Conservation (phyloP, 2,113 vertebrate species). For the Malaclemys terrapin region DNA sequence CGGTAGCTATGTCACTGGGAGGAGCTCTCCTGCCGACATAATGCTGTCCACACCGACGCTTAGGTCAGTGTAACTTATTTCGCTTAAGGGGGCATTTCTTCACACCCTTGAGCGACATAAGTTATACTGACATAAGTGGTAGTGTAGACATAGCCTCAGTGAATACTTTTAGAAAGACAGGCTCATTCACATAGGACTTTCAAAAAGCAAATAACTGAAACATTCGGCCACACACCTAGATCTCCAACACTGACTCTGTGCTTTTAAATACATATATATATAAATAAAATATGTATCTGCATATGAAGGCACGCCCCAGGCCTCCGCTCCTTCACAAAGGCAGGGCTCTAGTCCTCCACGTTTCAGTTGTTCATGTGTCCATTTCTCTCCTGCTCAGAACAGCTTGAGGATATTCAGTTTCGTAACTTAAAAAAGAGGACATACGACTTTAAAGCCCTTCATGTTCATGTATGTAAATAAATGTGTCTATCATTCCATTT, state of each 20-base stretch:
- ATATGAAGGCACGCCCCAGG: background rate
- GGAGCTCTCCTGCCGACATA: no score
- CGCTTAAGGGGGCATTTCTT: no score
- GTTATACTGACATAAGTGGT: no score
- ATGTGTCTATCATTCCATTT: background rate
- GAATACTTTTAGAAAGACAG: slow-evolving; percentile 38
- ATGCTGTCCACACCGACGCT: no score
- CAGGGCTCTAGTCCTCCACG: background rate
- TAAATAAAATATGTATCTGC: no score
- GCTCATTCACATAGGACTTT: background rate
- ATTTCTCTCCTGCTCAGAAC: slow-evolving; percentile 18
- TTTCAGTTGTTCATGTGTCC: slow-evolving; percentile 17
- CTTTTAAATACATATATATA: background rate
- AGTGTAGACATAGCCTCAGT: background rate
- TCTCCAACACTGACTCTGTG: background rate
- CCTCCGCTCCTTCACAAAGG: background rate
- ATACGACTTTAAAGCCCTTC: background rate
- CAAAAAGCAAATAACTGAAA: slow-evolving; percentile 16
- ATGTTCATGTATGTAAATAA: slow-evolving; percentile 10
- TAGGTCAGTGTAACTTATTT: no score
- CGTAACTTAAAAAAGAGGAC: rapidly evolving
- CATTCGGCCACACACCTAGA: background rate
- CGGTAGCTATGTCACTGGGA: no score
- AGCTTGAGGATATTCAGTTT: slow-evolving; percentile 12
- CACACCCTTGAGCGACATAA: no score